Conservation (phyloP, 2,797 vertebrate genomes). For the Mus caroli region DNA sequence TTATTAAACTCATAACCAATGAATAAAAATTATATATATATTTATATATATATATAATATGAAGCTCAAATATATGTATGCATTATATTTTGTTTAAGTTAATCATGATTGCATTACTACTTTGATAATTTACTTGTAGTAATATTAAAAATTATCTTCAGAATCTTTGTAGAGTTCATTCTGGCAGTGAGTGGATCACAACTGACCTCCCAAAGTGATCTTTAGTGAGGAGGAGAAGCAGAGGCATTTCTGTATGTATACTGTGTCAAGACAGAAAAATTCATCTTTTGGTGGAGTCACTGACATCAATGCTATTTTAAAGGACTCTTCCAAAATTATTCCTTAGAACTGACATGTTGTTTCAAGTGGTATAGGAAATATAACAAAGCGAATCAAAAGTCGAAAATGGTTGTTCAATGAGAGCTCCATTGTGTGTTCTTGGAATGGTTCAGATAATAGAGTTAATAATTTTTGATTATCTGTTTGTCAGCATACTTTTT, state of each 20-base stretch:
- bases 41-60: too few relatives aligned
- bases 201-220: background rate
- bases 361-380: constrained; percentile 5
- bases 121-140: background rate
- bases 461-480: background rate
- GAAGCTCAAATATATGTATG: background rate
- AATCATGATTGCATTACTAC: background rate
- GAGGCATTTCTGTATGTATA: background rate
- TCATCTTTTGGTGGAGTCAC: background rate
- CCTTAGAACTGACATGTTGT: constrained; percentile 47
- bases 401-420: background rate
- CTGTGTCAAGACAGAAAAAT: background rate
- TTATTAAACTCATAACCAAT: background rate
- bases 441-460: background rate
- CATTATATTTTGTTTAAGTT: background rate
- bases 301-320: constrained; percentile 6
- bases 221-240: background rate
- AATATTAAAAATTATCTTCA: too few relatives aligned
- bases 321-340: constrained; percentile 12
- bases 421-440: background rate
- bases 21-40: too few relatives aligned
- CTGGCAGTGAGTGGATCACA: background rate
- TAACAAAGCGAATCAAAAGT: constrained; percentile 34
- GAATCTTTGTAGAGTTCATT: background rate
- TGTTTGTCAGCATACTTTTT: background rate